phyloP scores from a whole-genome alignment of 1,140 invertebrate genomes.

The Drosophila leontia region DNA sequence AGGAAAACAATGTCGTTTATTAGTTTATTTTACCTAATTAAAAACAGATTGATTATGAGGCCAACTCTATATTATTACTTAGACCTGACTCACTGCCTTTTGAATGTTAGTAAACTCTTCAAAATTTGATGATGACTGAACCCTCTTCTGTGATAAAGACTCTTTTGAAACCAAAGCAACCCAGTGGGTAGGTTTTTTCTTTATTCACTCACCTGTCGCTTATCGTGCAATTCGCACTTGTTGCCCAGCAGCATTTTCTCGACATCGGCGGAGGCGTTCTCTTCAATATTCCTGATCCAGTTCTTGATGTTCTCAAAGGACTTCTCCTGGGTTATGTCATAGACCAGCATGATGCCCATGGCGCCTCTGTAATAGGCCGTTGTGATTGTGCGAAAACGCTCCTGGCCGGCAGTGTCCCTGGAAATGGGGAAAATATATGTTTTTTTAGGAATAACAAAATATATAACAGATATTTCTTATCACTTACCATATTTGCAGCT shows the following conservation, averaged over 20 bases:
- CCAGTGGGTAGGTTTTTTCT: not conserved
- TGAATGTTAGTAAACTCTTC: not conserved
- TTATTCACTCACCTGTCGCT: constrained; percentile 89
- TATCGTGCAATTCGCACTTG: constrained; percentile 97
- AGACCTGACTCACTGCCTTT: not conserved
- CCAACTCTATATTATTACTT: not conserved
- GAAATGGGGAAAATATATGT: constrained; percentile 8
- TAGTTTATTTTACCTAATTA: not conserved
- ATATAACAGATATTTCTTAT: not conserved
- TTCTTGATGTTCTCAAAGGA: constrained; percentile 99
- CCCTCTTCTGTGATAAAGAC: constrained; percentile 15
- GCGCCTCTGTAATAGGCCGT: constrained; percentile 99
- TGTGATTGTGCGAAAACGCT: constrained; percentile 98
- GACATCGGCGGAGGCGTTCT: constrained; percentile 96
- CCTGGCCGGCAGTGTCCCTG: constrained; percentile 98
- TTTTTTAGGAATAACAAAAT: not conserved
- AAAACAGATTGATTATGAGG: not conserved
- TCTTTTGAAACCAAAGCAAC: constrained; percentile 1
- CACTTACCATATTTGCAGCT: constrained; percentile 97
- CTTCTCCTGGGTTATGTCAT: constrained; percentile 99
- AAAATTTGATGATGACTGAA: not conserved
- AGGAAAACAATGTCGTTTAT: not conserved
- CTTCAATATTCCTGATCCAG: constrained; percentile 99
- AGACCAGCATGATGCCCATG: constrained; percentile 99
- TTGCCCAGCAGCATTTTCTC: constrained; percentile 98